Evolutionary conservation across 2,113 vertebrate species (phyloP), one percentile per base, ranked within the genome.

Genomic region (Periophthalmus modestus): DNA sequence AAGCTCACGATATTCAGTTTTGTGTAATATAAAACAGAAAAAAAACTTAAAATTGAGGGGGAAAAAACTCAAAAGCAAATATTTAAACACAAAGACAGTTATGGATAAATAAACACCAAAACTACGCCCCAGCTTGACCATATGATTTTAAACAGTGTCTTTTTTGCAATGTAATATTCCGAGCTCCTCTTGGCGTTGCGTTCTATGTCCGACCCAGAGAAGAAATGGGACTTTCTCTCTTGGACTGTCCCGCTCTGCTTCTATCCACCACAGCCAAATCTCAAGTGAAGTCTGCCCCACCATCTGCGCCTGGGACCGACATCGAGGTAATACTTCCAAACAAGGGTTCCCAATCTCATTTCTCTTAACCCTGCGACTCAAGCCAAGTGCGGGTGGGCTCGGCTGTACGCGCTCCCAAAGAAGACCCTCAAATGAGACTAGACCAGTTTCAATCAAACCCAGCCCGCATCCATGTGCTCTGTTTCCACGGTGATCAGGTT

Each of bases 321-420:
- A 74, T 55, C 28, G 36, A 76, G 85, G 72, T 90, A 91, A 88
- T 86, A 79, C 80, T 77, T 78, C 66, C 59, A 79, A 79, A 72
- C 73, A 54, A 85, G 78, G 80, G 85, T 86, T 82, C 77, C 80
- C 81, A 88, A 81, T 79, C 79, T 78, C 84, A 85, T 84, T 73
- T 70, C 73, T 84, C 67, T 81, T 80, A 81, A 84, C 77, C 73
- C 75, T 21, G 33, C 5, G 80, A 85, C 80, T 72, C 73, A 81
- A 73, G 76, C 69, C 80, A 68, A 78, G 74, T 73, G 59, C 50
- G 33, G 34, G 33, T 71, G 34, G 70, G 61, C 6, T 10, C 12
- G 70, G 46, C 58, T 57, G 15, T 47, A 52, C 3, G 28, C 70
- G 23, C 15, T 59, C 36, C 62, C 10, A 4, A 68, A 73, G 33